Base-by-base conservation (phyloP, 1,140 invertebrate genomes). In the Drosophila persimilis region DNA sequence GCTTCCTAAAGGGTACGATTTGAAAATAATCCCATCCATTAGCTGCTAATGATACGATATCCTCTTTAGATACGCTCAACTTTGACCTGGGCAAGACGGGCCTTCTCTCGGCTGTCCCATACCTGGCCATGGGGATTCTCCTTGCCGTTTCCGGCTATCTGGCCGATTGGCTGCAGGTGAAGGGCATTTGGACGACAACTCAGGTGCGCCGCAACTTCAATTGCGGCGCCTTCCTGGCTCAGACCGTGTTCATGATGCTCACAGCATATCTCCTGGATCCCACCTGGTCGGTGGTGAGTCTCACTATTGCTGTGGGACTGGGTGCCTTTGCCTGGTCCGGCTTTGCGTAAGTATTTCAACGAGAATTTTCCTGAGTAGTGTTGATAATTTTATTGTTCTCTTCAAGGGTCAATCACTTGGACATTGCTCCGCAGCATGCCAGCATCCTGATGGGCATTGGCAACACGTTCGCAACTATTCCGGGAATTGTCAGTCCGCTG, bases 271-370 rank as follows among this genome's bases (percentile, higher is more conserved):
- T 95, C 1, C 91, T 93, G 44, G 94, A 94, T 15, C 92, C 95
- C 11, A 92, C 92, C 1, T 93, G 94, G 48, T 95, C 95, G 31
- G 93, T 97, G 11, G 92, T 94, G 1, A 97, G 94, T 90, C 93
- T 98, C 6, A 96, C 96, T 0, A 93, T 97, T 54, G 96, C 97
- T 15, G 96, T 98, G 8, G 97, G 97, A 0, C 92, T 97, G 9
- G 96, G 97, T 26, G 97, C 96, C 1, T 97, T 98, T 90, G 96
- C 97, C 6, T 97, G 96, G 95, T 95, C 96, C 13, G 97, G 96
- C 51, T 97, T 96, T 90, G 95, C 95, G 95, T 96, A 92, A 90
- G 79, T 90, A n/a, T 13, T 17, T 47, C 35, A n/a, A 26, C 41
- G 6, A 3, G 1, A 15, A 45, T 43, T 26, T n/a, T 13, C 5